Evolutionary conservation across 1,140 invertebrate species (phyloP), one percentile per base, ranked within the genome.

Genomic region (Probaryconus sp.): DNA sequence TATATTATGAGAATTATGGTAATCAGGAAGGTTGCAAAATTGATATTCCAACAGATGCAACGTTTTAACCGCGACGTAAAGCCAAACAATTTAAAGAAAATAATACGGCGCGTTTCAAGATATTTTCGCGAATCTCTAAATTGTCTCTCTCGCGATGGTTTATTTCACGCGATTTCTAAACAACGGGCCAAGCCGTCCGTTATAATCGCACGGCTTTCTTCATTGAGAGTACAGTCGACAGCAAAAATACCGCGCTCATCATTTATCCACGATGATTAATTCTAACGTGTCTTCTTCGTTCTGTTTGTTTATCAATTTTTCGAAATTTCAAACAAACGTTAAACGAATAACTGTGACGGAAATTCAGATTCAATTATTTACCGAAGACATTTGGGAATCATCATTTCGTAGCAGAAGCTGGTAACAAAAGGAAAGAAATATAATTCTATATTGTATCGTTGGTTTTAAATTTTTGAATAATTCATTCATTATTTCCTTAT

Each of bases 181-280:
- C 72, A 68, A 69, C 73, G 64, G 64, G 64, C 72, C 60, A 69
- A 71, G 74, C 31, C 45, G 63, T 72, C 74, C 74, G 74, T 76
- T 76, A 76, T 76, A 60, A 76, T 72, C 58, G 68, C 63, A 53
- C 63, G 58, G 58, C 47, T 77, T 77, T 77, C 69, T 77, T 72
- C 58, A 60, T 64, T 64, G 60, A 51, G 7, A 33, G 65, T 77
- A 77, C 75, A 75, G 65, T 65, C 72, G 60, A 10, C 17, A 47
- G 26, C 51, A 65, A 69, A 69, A 65, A 50, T 75, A 28, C 13
- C 13, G 13, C 1, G n/a, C 30, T 47, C 10, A 6, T 9, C 16
- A 5, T 47, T 58, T 40, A 28, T 40, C 24, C 18, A n/a, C 10
- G 11, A 20, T 20, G 9, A 37, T 47, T 26, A 11, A 33, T 47